Evolutionary conservation across 2,797 vertebrate genomes (phyloP).

Genomic region (Crenichthys baileyi): DNA sequence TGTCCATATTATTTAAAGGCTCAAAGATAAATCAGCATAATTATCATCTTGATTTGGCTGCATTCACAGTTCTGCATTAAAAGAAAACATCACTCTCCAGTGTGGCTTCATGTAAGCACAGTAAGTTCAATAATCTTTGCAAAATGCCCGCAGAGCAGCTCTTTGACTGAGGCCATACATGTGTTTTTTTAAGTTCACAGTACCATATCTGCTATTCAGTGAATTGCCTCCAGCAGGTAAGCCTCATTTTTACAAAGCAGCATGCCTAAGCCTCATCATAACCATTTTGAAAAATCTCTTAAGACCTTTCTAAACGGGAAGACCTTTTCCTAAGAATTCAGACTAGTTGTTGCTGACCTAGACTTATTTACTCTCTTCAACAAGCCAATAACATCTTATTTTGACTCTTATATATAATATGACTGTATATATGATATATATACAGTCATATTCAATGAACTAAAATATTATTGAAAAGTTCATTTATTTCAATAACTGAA

Average conservation of each 20-base stretch:
- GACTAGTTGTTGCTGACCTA: slow-evolving; percentile 17
- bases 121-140: slow-evolving; percentile 20
- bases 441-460: too few species aligned
- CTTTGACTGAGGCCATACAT: slow-evolving; percentile 20
- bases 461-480: too few species aligned
- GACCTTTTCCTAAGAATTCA: background rate
- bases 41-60: background rate
- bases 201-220: slow-evolving; percentile 33
- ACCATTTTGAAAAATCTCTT: slow-evolving; percentile 33
- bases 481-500: too few species aligned
- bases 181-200: slow-evolving; percentile 32
- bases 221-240: slow-evolving; percentile 49
- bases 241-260: slow-evolving; percentile 40
- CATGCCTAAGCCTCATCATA: slow-evolving; percentile 59
- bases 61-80: background rate
- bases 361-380: background rate
- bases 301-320: slow-evolving; percentile 19
- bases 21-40: background rate
- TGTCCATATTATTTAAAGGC: background rate
- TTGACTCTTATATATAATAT: background rate
- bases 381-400: background rate
- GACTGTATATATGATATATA: too few species aligned
- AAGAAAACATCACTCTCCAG: background rate
- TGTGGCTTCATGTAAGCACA: slow-evolving; percentile 11
- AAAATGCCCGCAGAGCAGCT: slow-evolving; percentile 35